Evolutionary conservation across 1,140 invertebrate genomes (phyloP).

Genomic region (Phenacoccus solenopsis): DNA sequence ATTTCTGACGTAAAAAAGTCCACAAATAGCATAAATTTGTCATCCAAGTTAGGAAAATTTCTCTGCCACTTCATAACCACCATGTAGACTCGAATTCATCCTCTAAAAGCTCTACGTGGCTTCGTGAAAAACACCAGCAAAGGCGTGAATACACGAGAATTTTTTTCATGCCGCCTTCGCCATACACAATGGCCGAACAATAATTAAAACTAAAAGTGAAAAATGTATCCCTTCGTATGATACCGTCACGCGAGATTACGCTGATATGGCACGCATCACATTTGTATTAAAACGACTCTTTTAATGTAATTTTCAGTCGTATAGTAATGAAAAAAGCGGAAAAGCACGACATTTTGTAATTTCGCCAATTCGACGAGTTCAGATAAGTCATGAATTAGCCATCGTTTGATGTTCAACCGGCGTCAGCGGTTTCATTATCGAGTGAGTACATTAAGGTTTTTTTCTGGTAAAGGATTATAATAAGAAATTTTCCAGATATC

Average conservation of each 20-base stretch:
- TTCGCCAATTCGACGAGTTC: not conserved
- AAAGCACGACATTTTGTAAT: not conserved
- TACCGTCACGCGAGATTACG: not conserved
- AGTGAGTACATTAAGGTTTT: not conserved
- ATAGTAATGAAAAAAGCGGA: not conserved
- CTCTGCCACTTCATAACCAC: too few relatives aligned
- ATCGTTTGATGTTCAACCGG: not conserved
- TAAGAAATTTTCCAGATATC: too few relatives aligned
- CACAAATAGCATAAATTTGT: too few relatives aligned
- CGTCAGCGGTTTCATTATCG: not conserved
- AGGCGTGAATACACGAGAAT: not conserved
- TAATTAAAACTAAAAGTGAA: conserved; percentile 4
- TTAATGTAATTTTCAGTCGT: not conserved
- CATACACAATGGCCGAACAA: not conserved
- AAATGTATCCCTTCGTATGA: not conserved
- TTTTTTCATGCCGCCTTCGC: too few relatives aligned
- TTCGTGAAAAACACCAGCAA: too few relatives aligned
- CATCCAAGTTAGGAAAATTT: too few relatives aligned
- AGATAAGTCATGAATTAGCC: not conserved
- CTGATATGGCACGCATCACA: not conserved
- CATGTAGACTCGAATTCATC: too few relatives aligned
- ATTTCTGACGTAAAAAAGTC: too few relatives aligned
- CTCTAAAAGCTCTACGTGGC: too few relatives aligned
- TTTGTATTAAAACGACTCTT: conserved; percentile 3
- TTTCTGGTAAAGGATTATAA: too few relatives aligned